phyloP scores from a whole-genome alignment of 2,797 vertebrate species.

The Mastacembelus armatus region DNA sequence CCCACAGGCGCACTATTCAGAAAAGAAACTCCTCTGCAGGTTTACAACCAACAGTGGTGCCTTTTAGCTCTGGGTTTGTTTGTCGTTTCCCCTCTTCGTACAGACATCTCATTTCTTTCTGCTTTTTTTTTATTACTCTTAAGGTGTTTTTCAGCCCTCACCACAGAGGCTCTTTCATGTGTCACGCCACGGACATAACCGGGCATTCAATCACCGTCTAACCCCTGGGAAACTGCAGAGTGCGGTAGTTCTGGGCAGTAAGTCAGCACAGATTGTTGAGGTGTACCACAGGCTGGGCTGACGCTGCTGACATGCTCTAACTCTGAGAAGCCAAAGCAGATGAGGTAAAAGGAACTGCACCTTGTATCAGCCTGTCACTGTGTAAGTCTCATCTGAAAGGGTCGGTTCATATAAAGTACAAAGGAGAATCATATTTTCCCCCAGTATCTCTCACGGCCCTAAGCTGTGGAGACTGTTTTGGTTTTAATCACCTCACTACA shows the following conservation, averaged over 20 bases:
- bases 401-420: background rate
- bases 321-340: constrained; percentile 38
- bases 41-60: constrained; percentile 64
- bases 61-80: constrained; percentile 68
- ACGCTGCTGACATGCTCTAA: constrained; percentile 57
- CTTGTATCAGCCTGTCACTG: no score
- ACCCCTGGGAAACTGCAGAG: constrained; percentile 67
- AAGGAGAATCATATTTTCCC: background rate
- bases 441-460: no score
- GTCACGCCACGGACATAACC: constrained; percentile 66
- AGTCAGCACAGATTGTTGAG: constrained; percentile 78
- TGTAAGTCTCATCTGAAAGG: no score
- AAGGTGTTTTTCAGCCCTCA: constrained; percentile 70
- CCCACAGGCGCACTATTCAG: constrained; percentile 47
- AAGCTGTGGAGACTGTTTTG: background rate
- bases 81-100: constrained; percentile 66
- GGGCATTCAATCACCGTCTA: constrained; percentile 67
- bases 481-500: no score
- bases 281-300: constrained; percentile 65
- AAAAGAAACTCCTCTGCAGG: constrained; percentile 45
- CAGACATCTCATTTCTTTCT: constrained; percentile 54
- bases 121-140: constrained; percentile 46
- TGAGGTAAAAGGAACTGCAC: constrained; percentile 15
- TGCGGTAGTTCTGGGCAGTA: constrained; percentile 64
- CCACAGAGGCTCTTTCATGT: constrained; percentile 75